phyloP scores from a whole-genome alignment of 2,797 vertebrate genomes.

The Acridotheres tristis region DNA sequence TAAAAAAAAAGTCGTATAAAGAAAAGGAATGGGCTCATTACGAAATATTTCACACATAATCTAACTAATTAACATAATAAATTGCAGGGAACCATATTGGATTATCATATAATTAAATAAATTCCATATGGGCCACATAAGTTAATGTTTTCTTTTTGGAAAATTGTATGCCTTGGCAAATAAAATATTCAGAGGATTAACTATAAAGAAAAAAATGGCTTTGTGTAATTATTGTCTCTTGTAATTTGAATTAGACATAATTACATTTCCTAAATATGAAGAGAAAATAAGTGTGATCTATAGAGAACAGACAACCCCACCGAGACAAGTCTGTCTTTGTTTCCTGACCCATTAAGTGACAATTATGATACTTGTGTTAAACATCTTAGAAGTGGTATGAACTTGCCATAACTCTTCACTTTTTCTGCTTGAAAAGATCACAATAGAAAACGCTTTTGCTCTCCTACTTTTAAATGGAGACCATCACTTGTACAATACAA shows the following conservation, averaged over 20 bases:
- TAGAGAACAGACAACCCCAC: conserved; percentile 50
- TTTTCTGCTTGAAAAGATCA: conserved; percentile 67
- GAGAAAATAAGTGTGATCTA: conserved; percentile 72
- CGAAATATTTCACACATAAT: conserved; percentile 53
- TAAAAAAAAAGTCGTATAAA: not conserved
- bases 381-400: conserved; percentile 70
- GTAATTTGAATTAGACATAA: conserved; percentile 71
- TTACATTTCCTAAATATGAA: conserved; percentile 74
- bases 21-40: conserved; percentile 14
- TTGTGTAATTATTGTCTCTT: conserved; percentile 54
- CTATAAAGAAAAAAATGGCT: conserved; percentile 35
- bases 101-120: conserved; percentile 33
- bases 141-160: conserved; percentile 45
- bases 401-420: conserved; percentile 62
- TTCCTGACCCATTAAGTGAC: conserved; percentile 74
- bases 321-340: conserved; percentile 72
- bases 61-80: conserved; percentile 55
- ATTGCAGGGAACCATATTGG: conserved; percentile 15
- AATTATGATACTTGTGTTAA: conserved; percentile 74
- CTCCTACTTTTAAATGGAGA: conserved; percentile 4
- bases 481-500: not conserved
- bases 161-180: conserved; percentile 48
- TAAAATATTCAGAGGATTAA: conserved; percentile 61
- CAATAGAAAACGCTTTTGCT: conserved; percentile 32
- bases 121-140: not conserved